Base-by-base conservation (phyloP, 2,888 invertebrate genomes). In the Griposia aprilina region DNA sequence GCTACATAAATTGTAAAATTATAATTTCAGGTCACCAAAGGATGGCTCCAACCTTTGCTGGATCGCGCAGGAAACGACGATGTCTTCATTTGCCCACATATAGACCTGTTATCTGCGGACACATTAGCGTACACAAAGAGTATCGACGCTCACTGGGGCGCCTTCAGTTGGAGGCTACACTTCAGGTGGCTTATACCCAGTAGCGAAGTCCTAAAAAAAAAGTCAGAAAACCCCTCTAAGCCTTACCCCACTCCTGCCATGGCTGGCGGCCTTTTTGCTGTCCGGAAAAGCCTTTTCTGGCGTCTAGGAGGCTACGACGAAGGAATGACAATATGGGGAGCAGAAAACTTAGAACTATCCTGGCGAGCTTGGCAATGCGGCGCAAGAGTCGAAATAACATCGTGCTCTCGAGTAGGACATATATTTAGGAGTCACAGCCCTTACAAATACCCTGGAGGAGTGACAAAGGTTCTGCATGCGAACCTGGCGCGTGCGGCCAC, bases 301-400 rank as follows among this genome's bases (percentile, higher is more conserved):
- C 98, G 99, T 84, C 95, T 99, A 26, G 99, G 99, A 0, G 97
- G 97, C 13, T 98, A 98, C 87, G 98, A 98, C 86, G 97, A 98
- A 89, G 97, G 97, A 23, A 98, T 98, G 98, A 97, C 98, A 88
- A 99, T 99, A 81, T 99, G 99, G 99, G 99, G 99, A 8, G 99
- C 99, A 0, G 99, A 99, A 94, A 99, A 99, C 94, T 97, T 99
- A 57, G 99, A 99, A 95, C 97, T 99, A 93, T 99, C 99, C 0
- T 99, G 99, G 95, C 97, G 99, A 86, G 98, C 99, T 0, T 99
- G 99, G 99, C 99, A 99, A 92, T 99, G 99, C 90, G 99, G 99
- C 0, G 99, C 99, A 0, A 97, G 97, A 78, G 98, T 99, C 0
- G 98, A 99, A 95, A 99, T 99, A 71, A 98, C 98, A 0, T 99